Evolutionary conservation across 2,113 vertebrate genomes (phyloP), one percentile per base, ranked within the genome.

Genomic region (Poecilia latipinna): DNA sequence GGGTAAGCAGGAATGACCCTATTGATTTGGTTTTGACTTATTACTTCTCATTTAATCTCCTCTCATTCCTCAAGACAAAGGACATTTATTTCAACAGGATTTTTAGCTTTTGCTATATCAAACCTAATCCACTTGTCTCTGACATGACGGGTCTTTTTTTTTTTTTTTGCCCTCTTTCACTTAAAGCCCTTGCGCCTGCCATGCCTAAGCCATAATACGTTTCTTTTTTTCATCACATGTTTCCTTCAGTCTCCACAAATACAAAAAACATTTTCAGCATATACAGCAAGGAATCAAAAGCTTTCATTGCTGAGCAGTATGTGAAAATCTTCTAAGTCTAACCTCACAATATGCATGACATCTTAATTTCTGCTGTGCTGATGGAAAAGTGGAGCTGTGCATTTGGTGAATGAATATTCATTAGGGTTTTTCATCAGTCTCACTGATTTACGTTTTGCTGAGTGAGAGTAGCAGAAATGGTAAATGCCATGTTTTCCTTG

Each of bases 1-100:
- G 90, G 96, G 98, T 99, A 95, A 96, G 95, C 70, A 48, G 71
- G 78, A 74, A 76, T 78, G 63, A 83, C 72, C 66, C 70, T 79
- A 82, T 91, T 82, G 89, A 92, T 95, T 79, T 82, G 64, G 63
- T 89, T 81, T 76, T 89, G 78, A 90, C 86, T 89, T 1, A 71
- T 89, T 84, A 73, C 35, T 62, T 7, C 61, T 77, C 81, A 48
- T 77, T 87, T 87, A 76, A 77, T 88, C 71, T 84, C 12, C n/a
- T 71, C 65, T 72, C 68, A 12, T n/a, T 65, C 61, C 61, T 44
- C 74, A 71, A 74, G 80, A 79, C 66, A 78, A 80, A 94, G 84
- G 91, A 87, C 83, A 82, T 91, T 72, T 71, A 73, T 73, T 68
- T n/a, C 13, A 80, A 88, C 90, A 86, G 88, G 89, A 88, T 70